Conservation (phyloP, 2,888 invertebrate genomes). For the Drosophila macrospina region DNA sequence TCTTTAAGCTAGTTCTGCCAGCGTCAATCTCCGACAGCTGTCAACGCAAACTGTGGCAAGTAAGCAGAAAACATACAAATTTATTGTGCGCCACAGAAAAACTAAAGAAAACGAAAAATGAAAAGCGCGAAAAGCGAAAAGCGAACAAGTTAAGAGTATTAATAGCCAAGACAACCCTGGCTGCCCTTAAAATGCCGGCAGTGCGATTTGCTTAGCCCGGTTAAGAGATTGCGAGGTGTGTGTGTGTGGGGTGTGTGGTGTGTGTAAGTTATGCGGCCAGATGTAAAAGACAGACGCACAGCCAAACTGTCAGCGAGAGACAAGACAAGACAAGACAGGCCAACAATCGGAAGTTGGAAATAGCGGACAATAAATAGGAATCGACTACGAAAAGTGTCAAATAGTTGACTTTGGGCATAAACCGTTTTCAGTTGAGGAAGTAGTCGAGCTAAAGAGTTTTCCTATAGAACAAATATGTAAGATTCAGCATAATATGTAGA, state of each 20-base stretch:
- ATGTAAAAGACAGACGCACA: slow-evolving; percentile 14
- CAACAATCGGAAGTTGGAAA: slow-evolving; percentile 63
- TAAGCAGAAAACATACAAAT: slow-evolving; percentile 67
- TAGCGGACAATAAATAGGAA: slow-evolving; percentile 56
- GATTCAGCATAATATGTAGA: not conserved
- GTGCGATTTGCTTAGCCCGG: slow-evolving; percentile 64
- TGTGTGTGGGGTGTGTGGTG: slow-evolving; percentile 3
- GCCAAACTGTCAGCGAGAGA: slow-evolving; percentile 31
- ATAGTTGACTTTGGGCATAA: slow-evolving; percentile 8
- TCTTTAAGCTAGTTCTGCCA: slow-evolving; percentile 41
- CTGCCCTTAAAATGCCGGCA: slow-evolving; percentile 77
- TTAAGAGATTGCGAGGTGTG: slow-evolving; percentile 44
- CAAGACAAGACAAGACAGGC: slow-evolving; percentile 43
- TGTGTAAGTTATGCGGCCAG: slow-evolving; percentile 50
- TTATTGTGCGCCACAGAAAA: slow-evolving; percentile 60
- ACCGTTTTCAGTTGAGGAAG: slow-evolving; percentile 8
- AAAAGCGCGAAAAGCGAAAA: slow-evolving; percentile 14
- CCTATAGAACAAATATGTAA: not conserved
- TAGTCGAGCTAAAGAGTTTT: slow-evolving; percentile 2
- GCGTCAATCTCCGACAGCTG: slow-evolving; percentile 64
- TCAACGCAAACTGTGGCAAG: slow-evolving; percentile 58
- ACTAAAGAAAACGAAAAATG: not conserved
- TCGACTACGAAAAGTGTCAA: slow-evolving; percentile 40
- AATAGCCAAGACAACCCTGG: slow-evolving; percentile 76
- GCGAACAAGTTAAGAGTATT: slow-evolving; percentile 52